Evolutionary conservation across 2,888 invertebrate species (phyloP), one percentile per base, ranked within the genome.

Genomic region (Marasmarcha lunaedactyla): DNA sequence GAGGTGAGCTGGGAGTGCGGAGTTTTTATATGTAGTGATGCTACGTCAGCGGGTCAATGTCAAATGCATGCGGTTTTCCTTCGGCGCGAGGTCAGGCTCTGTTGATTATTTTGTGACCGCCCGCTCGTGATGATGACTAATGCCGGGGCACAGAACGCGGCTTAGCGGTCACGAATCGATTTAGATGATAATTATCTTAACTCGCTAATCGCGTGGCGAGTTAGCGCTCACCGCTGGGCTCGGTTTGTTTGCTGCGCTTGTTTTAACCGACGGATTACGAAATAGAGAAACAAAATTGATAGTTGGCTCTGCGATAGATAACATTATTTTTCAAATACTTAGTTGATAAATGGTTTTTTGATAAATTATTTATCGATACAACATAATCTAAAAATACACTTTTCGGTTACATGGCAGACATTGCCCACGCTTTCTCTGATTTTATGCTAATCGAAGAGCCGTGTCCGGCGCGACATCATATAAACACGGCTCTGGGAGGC

Each of bases 381-480:
- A n/a, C n/a, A n/a, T n/a, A n/a, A n/a, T 20, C 4, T 3, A 20
- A 20, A 20, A 20, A 5, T 20, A 20, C 20, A 20, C 4, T 5
- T 20, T 20, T 20, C 20, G 20, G 20, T 20, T 5, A 20, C 20
- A 7, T 20, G 7, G 20, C 20, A 20, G 20, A 20, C 20, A 20
- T 20, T 7, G 20, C 20, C 20, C 20, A 63, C 51, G 58, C 72
- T 13, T 14, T 12, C 12, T 14, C 14, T 67, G 62, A 73, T 71
- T 79, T 83, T 81, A 83, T 83, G 83, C 76, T 83, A 81, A 83
- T 83, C 83, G 83, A 83, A 83, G 73, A 81, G 64, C 70, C 81
- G 60, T 83, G 83, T 83, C 72, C 65, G 53, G 53, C 64, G 60
- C 59, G 63, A 63, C 56, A 57, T 53, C 4, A 30, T 30, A 30